Base-by-base conservation (phyloP, 1,140 invertebrate species). In the Batillaria attramentaria region DNA sequence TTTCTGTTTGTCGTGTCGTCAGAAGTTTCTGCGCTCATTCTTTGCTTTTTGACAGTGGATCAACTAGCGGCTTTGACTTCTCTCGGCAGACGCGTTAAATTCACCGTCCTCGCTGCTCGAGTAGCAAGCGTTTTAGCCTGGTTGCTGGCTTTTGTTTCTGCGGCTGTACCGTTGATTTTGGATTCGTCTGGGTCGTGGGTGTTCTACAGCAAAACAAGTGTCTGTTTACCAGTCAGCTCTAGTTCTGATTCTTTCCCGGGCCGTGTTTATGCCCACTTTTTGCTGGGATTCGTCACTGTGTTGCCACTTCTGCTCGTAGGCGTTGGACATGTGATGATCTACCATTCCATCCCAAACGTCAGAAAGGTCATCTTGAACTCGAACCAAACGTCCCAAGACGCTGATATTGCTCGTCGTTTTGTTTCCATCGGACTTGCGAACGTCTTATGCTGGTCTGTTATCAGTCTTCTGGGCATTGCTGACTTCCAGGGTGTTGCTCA, bases 21-120 rank as follows among this genome's bases (percentile, higher is more conserved):
- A 16, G 41, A 50, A 72, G 70, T 50, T 4, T 72, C 70, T 16
- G 70, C 42, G 0, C 31, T 72, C 33, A 46, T 54, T n/a, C 28
- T 72, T 20, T 72, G 41, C 41, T 43, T 72, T 28, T 50, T 72
- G n/a, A 72, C 70, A 16, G 0, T 72, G 46, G 70, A 72, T 35
- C 42, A 43, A 50, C 35, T 46, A 3, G 6, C 54, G 10, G 70
- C 35, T n/a, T 33, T 72, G 13, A 18, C 6, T 13, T 50, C 33
- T 42, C 70, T 43, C 18, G 13, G 46, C 70, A 50, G 70, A 20
- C 28, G 5, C 18, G 39, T 50, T 42, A 24, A 35, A 39, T 72
- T 72, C 46, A 3, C 28, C 43, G 31, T n/a, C 10, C 46, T 6
- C 31, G n/a, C 39, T 16, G 43, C 41, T 54, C 10, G 39, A 28